Conservation (phyloP, 2,113 vertebrate genomes). For the Cairina moschata region DNA sequence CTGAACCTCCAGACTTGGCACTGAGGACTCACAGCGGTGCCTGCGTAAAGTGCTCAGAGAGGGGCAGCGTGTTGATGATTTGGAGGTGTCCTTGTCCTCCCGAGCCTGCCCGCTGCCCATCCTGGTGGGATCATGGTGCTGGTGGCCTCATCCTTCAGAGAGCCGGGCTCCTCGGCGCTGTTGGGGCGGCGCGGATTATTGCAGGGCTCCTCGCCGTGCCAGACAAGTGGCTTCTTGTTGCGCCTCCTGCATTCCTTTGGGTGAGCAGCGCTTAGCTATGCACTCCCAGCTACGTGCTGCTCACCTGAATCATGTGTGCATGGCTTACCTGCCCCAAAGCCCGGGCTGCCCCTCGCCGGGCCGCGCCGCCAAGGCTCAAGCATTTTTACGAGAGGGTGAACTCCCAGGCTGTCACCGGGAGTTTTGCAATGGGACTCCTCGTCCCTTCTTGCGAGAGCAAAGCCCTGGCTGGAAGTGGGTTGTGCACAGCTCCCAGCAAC, state of each 20-base stretch:
- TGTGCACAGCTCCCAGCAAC: background rate
- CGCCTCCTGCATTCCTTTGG: conserved; percentile 32
- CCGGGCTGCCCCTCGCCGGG: background rate
- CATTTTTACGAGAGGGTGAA: background rate
- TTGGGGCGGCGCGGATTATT: conserved; percentile 24
- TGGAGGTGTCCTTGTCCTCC: background rate
- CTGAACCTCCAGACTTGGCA: fast-evolving
- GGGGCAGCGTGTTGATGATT: background rate
- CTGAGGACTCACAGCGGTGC: fast-evolving
- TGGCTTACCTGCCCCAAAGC: background rate
- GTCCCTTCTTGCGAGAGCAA: background rate
- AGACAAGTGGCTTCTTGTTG: conserved; percentile 69
- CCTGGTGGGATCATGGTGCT: background rate
- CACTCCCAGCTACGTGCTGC: background rate
- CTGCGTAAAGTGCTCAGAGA: fast-evolving
- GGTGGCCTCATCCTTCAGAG: background rate
- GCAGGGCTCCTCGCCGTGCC: conserved; percentile 22
- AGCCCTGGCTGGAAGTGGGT: background rate
- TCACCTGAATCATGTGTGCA: background rate
- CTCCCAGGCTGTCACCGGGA: background rate
- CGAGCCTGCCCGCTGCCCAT: background rate
- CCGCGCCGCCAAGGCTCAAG: background rate
- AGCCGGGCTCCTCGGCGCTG: fast-evolving
- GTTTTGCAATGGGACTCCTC: background rate
- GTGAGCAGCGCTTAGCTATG: background rate